phyloP scores from a whole-genome alignment of 2,888 invertebrate genomes.

The Chymomyza procnemis region DNA sequence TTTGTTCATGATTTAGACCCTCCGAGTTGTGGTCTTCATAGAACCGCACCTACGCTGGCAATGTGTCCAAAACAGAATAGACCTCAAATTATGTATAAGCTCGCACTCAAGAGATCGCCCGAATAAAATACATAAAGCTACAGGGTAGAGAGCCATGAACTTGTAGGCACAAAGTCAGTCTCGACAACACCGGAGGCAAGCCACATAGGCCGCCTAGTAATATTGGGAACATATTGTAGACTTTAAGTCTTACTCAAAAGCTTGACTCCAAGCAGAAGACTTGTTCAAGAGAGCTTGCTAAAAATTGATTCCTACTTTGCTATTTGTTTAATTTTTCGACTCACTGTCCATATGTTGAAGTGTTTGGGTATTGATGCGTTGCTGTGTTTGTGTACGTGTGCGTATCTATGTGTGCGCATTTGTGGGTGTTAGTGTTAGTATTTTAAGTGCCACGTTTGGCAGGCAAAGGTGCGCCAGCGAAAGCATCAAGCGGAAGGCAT shows the following conservation, averaged over 20 bases:
- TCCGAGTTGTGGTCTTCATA: constrained; percentile 91
- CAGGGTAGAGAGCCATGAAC: constrained; percentile 96
- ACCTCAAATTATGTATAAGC: constrained; percentile 94
- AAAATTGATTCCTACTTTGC: too few relatives aligned
- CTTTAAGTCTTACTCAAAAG: too few relatives aligned
- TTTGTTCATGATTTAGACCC: constrained; percentile 94
- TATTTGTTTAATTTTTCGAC: too few relatives aligned
- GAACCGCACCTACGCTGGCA: constrained; percentile 94
- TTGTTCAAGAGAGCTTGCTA: too few relatives aligned
- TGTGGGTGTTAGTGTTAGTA: constrained; percentile 30
- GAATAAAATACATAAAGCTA: too few relatives aligned
- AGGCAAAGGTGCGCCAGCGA: constrained; percentile 37
- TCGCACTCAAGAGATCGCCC: constrained; percentile 96
- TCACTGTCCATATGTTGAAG: too few relatives aligned
- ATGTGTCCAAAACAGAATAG: constrained; percentile 97
- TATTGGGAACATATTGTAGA: too few relatives aligned
- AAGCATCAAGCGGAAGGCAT: constrained; percentile 1
- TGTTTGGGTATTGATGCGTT: not conserved
- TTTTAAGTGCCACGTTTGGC: constrained; percentile 45
- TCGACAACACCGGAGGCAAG: too few relatives aligned
- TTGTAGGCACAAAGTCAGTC: too few relatives aligned
- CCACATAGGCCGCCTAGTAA: too few relatives aligned
- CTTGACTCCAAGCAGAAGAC: too few relatives aligned
- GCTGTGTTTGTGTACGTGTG: not conserved
- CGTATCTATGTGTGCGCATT: constrained; percentile 6